Evolutionary conservation across 2,797 vertebrate genomes (phyloP).

Genomic region (Pipistrellus kuhlii): DNA sequence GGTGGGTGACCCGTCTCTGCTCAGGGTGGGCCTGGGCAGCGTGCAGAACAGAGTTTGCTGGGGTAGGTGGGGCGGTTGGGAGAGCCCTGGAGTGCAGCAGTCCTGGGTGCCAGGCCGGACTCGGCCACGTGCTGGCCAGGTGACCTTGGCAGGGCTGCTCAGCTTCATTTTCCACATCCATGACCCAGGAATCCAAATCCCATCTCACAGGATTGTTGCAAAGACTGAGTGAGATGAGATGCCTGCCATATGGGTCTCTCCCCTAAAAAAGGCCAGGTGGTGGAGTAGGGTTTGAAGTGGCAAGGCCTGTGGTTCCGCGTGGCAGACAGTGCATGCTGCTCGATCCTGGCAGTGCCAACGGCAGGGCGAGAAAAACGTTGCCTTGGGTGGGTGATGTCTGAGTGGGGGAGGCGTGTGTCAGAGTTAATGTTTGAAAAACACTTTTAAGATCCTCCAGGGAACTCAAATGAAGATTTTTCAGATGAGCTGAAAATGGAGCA

Average conservation of each 20-base stretch:
- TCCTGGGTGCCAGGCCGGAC: neutral
- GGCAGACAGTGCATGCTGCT: neutral
- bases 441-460: constrained; percentile 74
- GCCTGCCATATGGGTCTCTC: neutral
- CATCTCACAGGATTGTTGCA: neutral
- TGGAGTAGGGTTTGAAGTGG: neutral
- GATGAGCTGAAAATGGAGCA: constrained; percentile 65
- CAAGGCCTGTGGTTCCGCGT: neutral
- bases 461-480: constrained; percentile 66
- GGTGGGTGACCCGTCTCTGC: neutral
- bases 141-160: neutral
- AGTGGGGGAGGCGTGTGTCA: constrained; percentile 52
- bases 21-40: neutral
- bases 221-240: neutral
- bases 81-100: neutral
- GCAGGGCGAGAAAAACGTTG: neutral
- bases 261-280: neutral
- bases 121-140: neutral
- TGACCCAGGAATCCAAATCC: neutral
- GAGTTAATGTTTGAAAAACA: constrained; percentile 72
- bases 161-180: neutral
- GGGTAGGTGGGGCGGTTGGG: neutral
- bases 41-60: neutral
- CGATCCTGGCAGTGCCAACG: neutral
- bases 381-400: constrained; percentile 49